These are phyloP conservation scores for Synanthedon myopaeformis DNA, from an alignment of 2,888 invertebrate species.

Conservation along the genomic window DNA sequence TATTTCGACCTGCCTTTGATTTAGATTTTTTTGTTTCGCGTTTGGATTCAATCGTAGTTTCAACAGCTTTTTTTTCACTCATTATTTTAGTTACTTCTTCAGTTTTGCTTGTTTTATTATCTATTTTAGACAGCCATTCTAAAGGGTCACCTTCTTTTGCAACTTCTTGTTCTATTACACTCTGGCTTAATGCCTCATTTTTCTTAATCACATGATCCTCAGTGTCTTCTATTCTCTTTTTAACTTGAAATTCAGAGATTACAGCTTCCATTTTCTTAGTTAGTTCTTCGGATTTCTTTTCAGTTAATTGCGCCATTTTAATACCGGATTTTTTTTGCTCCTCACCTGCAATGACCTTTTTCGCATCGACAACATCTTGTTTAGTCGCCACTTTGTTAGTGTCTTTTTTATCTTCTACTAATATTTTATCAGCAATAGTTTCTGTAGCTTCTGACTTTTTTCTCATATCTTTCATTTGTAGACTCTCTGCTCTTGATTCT, in stretches of 20 bases:
- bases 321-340: constrained; percentile 28
- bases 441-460: constrained; percentile 5
- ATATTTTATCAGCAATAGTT: constrained; percentile 4
- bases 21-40: constrained; percentile 17
- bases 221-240: constrained; percentile 29
- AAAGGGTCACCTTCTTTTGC: constrained; percentile 31
- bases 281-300: constrained; percentile 41
- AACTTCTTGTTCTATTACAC: constrained; percentile 35
- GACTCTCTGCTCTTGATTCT: constrained; percentile 8
- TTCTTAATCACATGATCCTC: constrained; percentile 13
- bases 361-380: constrained; percentile 5
- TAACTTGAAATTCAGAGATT: constrained; percentile 48
- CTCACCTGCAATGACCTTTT: constrained; percentile 4
- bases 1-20: constrained; percentile 28
- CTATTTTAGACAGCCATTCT: constrained; percentile 35
- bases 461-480: constrained; percentile 1
- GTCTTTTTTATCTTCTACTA: constrained; percentile 8
- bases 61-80: neutral
- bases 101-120: constrained; percentile 13
- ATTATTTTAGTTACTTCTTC: neutral
- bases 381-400: constrained; percentile 6
- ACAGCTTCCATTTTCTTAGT: constrained; percentile 50
- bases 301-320: constrained; percentile 50
- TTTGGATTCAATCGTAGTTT: constrained; percentile 2
- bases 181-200: constrained; percentile 37